Evolutionary conservation across 2,888 invertebrate species (phyloP).

Genomic region (Phytoseiulus persimilis): DNA sequence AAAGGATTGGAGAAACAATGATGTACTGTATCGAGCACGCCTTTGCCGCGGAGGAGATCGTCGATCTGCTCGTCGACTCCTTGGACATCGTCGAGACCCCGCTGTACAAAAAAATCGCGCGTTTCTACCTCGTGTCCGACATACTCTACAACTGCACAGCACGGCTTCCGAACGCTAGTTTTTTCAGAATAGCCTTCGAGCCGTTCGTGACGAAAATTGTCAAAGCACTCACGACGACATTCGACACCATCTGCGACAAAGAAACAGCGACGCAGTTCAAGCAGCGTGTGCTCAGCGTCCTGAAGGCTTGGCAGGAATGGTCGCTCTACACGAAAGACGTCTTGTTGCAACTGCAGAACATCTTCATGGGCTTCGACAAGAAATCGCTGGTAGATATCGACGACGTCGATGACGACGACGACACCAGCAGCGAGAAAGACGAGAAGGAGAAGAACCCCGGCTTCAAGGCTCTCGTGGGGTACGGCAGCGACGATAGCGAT

Average conservation of each 20-base stretch:
- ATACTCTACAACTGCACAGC: constrained; percentile 93
- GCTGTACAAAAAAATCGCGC: constrained; percentile 76
- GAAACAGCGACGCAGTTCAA: constrained; percentile 41
- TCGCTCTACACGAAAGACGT: constrained; percentile 88
- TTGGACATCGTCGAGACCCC: constrained; percentile 67
- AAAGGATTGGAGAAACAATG: constrained; percentile 87
- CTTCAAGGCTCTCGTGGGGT: constrained; percentile 19
- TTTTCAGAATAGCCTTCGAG: constrained; percentile 58
- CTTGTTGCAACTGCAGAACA: constrained; percentile 73
- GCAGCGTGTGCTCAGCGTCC: constrained; percentile 73
- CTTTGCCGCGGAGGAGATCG: constrained; percentile 91
- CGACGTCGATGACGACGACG: constrained; percentile 59
- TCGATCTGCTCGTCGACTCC: constrained; percentile 79
- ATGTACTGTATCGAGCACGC: constrained; percentile 98
- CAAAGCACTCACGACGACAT: constrained; percentile 15
- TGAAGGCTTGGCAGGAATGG: constrained; percentile 97
- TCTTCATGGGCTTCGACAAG: constrained; percentile 68
- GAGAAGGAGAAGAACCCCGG: constrained; percentile 55
- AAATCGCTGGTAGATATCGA: constrained; percentile 53
- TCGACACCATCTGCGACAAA: constrained; percentile 22
- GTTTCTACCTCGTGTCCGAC: constrained; percentile 90
- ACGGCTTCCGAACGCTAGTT: constrained; percentile 89
- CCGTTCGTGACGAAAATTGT: constrained; percentile 14
- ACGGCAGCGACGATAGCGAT: constrained; percentile 37
- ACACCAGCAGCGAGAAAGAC: constrained; percentile 53